These are phyloP conservation scores for Telmatochromis brachygnathus DNA, from an alignment of 2,113 vertebrate species.

Conservation along the genomic window DNA sequence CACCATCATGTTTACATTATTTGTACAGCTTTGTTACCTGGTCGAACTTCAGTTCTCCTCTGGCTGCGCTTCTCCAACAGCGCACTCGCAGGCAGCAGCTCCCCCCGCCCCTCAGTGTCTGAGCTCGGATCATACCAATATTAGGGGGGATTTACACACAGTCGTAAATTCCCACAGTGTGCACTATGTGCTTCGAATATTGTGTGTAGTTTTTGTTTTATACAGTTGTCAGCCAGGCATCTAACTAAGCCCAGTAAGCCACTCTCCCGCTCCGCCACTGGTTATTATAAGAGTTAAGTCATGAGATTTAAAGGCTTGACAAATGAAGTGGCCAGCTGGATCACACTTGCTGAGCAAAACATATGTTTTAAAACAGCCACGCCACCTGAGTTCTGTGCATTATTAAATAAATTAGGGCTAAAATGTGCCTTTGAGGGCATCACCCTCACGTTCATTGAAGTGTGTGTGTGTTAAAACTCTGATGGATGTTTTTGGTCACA, in stretches of 20 bases:
- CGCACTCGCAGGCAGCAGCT: neutral
- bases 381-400: neutral
- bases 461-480: neutral
- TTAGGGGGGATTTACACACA: neutral
- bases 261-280: neutral
- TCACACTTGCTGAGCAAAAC: neutral
- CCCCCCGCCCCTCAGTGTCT: rapidly evolving
- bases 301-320: neutral
- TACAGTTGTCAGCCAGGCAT: neutral
- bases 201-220: neutral
- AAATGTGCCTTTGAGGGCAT: neutral
- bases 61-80: neutral
- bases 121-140: neutral
- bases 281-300: neutral
- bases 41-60: no score
- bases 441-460: neutral
- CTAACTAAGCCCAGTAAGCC: neutral
- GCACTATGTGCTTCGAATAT: neutral
- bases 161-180: neutral
- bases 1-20: no score
- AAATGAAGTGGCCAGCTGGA: neutral
- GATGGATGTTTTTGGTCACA: neutral
- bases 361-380: neutral
- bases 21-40: no score
- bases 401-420: neutral